Evolutionary conservation across 2,797 vertebrate species (phyloP).

Genomic region (Erpetoichthys calabaricus): DNA sequence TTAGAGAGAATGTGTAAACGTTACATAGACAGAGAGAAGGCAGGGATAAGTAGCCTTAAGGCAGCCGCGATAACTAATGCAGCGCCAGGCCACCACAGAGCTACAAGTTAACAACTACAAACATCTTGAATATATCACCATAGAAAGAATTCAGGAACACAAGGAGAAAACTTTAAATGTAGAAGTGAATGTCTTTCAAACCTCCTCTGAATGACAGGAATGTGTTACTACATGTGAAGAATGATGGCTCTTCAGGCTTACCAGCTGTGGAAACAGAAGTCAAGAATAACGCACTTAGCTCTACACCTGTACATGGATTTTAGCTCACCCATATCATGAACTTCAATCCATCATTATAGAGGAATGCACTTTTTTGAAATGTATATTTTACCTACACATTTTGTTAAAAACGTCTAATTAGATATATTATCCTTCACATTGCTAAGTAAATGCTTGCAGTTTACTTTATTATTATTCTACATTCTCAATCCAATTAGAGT

Average conservation of each 20-base stretch:
- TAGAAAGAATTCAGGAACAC: no score
- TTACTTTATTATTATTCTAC: slow-evolving; percentile 1
- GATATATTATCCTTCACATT: neutral
- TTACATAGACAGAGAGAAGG: no score
- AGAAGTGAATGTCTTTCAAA: no score
- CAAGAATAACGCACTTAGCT: neutral
- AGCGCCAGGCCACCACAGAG: no score
- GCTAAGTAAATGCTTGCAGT: neutral
- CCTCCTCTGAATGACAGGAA: neutral
- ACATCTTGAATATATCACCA: no score
- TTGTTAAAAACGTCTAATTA: neutral
- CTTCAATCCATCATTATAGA: neutral
- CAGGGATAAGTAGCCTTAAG: no score
- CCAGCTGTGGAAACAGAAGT: slow-evolving; percentile 4
- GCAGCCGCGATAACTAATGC: no score
- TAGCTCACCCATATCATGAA: neutral
- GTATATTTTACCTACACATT: neutral
- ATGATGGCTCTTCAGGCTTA: neutral
- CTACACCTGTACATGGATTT: neutral
- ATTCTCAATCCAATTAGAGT: no score
- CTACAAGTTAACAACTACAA: no score
- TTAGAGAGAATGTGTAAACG: no score
- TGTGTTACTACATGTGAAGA: neutral
- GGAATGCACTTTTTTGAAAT: neutral
- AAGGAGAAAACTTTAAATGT: no score